Evolutionary conservation across 2,888 invertebrate species (phyloP).

Genomic region (Thysanoteuthis rhombus): DNA sequence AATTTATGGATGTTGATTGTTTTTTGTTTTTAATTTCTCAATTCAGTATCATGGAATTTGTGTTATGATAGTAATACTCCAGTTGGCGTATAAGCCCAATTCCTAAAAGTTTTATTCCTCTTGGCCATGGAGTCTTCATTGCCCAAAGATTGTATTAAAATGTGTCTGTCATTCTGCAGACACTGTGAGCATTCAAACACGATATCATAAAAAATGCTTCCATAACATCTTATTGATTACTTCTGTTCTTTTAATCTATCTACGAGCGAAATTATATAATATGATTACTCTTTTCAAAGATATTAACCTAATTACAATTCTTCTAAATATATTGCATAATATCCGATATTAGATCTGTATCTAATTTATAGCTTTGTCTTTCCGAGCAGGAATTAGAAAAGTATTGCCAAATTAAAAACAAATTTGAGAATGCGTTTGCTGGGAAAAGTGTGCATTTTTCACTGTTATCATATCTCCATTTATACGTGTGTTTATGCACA

Average conservation of each 20-base stretch:
- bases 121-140: no score
- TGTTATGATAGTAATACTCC: no score
- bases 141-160: no score
- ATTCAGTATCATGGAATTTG: no score
- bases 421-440: not conserved
- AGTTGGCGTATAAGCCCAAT: no score
- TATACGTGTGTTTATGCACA: not conserved
- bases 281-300: not conserved
- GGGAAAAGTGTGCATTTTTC: not conserved
- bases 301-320: not conserved
- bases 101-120: no score
- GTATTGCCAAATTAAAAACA: not conserved
- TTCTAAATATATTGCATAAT: not conserved
- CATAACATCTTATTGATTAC: not conserved
- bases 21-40: no score
- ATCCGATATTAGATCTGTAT: not conserved
- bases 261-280: not conserved
- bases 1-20: no score
- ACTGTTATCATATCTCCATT: not conserved
- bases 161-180: not conserved
- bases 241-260: not conserved
- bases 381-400: not conserved
- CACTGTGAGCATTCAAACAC: not conserved
- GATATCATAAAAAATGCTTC: not conserved
- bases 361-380: not conserved